Conservation (phyloP, 2,888 invertebrate species). For the Dynastes maya region DNA sequence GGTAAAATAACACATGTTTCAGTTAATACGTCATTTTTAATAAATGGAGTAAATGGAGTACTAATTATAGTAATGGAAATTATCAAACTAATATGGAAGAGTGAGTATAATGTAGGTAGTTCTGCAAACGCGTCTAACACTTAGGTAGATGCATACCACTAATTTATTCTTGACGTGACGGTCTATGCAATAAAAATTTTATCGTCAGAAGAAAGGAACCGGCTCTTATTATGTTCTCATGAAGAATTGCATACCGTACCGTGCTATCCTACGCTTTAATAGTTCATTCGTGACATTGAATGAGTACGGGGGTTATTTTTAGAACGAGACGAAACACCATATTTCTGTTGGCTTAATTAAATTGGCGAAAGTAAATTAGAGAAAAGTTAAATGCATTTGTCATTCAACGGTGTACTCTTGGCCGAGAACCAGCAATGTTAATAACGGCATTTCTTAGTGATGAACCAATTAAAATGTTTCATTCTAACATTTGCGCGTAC, state of each 20-base stretch:
- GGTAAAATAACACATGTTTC: too few relatives aligned
- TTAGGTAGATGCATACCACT: background rate
- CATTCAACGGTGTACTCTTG: conserved; percentile 58
- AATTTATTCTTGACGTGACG: conserved; percentile 22
- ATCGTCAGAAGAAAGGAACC: conserved; percentile 36
- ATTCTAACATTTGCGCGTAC: conserved; percentile 47
- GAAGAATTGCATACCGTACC: conserved; percentile 30
- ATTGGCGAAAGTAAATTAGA: conserved; percentile 59
- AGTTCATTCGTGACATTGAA: conserved; percentile 47
- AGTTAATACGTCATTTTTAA: too few relatives aligned
- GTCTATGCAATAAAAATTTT: conserved; percentile 28
- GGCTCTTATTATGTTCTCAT: conserved; percentile 24
- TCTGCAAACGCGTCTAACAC: background rate
- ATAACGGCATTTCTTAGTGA: conserved; percentile 58
- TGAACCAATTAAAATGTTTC: conserved; percentile 59
- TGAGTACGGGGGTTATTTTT: conserved; percentile 49
- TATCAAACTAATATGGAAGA: too few relatives aligned
- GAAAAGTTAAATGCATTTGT: conserved; percentile 59
- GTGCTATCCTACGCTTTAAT: conserved; percentile 33
- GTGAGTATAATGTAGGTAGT: background rate
- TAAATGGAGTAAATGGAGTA: too few relatives aligned
- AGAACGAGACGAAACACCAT: conserved; percentile 53
- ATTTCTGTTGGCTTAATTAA: conserved; percentile 59
- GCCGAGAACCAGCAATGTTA: conserved; percentile 58
- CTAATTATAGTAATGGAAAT: too few relatives aligned